Percentiles rank a stretch among this genome's conserved stretches.
Evolutionary conservation across 2,888 invertebrate genomes (phyloP).

Genomic region (Drosophila phalerata): DNA sequence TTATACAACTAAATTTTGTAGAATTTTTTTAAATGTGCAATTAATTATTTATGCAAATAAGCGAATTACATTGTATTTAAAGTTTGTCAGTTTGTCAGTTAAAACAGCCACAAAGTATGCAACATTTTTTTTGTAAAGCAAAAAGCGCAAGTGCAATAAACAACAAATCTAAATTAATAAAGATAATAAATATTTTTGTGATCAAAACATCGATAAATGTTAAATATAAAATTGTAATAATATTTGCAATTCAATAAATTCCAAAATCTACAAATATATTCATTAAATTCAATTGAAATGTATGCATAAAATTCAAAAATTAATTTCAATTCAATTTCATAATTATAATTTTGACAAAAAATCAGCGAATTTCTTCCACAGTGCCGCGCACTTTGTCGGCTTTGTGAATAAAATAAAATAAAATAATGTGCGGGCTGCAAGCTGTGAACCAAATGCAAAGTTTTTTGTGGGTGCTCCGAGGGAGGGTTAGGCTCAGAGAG

Average conservation of each 20-base stretch:
- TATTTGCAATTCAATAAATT: no score
- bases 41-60: no score
- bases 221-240: no score
- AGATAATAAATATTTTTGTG: no score
- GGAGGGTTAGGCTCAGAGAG: neutral
- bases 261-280: neutral
- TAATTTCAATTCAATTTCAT: neutral
- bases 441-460: conserved; percentile 50
- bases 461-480: conserved; percentile 11
- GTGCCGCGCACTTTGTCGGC: conserved; percentile 8
- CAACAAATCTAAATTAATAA: no score
- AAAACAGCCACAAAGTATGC: neutral
- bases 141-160: no score
- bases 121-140: neutral
- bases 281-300: neutral
- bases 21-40: no score
- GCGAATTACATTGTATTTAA: no score
- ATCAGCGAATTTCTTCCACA: neutral
- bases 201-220: no score
- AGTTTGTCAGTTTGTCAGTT: no score
- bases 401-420: conserved; percentile 30
- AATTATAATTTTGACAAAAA: neutral
- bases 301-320: neutral
- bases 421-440: conserved; percentile 36
- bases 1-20: no score